Percentiles rank a stretch among this genome's conserved stretches.
These are phyloP conservation scores for Gallirallus australis DNA, from an alignment of 2,797 vertebrate species.

Conservation along the genomic window DNA sequence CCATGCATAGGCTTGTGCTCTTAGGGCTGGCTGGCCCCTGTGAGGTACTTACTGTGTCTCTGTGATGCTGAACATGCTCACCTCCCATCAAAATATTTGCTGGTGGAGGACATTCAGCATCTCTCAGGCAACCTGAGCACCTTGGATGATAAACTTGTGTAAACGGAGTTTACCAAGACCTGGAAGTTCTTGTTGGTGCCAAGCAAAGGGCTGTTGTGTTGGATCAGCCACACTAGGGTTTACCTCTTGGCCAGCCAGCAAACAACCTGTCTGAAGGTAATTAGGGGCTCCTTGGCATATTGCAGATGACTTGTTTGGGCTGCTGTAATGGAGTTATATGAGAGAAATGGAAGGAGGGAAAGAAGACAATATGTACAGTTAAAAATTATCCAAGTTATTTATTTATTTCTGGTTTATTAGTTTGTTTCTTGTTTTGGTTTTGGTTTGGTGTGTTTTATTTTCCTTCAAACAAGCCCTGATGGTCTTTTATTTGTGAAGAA, in stretches of 20 bases:
- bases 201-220: not conserved
- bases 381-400: not conserved
- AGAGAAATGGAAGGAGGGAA: not conserved
- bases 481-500: conserved; percentile 7
- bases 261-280: not conserved
- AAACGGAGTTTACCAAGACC: not conserved
- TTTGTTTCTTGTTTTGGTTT: not conserved
- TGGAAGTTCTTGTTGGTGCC: not conserved
- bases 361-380: not conserved
- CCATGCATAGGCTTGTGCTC: not conserved
- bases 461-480: not conserved
- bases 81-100: not conserved
- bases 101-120: not conserved
- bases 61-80: not conserved
- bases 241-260: not conserved
- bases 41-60: not conserved
- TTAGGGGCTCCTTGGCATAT: not conserved
- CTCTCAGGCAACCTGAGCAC: not conserved
- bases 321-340: not conserved
- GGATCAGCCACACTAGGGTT: not conserved
- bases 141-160: not conserved
- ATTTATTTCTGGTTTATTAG: not conserved
- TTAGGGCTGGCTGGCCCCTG: not conserved
- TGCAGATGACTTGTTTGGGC: not conserved
- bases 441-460: not conserved